Percentiles rank a stretch among this genome's conserved stretches.
Conservation (phyloP, 2,113 vertebrate species). For the Phocoena sinus region DNA sequence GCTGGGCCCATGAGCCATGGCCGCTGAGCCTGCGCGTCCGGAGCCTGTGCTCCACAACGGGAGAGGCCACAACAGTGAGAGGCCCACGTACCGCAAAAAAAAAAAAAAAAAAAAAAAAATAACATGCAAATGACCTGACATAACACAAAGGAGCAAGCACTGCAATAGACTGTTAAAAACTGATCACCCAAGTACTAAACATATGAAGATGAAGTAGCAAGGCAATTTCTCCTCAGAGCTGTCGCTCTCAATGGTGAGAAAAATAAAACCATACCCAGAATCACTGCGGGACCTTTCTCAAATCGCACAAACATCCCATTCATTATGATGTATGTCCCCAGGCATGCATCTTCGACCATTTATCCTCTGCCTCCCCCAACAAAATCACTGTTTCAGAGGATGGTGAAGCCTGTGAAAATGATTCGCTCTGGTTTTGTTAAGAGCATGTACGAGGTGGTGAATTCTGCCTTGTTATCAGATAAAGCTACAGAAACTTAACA, state of each 20-base stretch:
- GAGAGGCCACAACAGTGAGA: no score
- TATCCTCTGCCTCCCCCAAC: background rate
- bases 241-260: background rate
- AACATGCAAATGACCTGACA: background rate
- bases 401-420: background rate
- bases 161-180: background rate
- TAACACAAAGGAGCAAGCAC: background rate
- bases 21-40: no score
- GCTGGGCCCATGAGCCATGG: no score
- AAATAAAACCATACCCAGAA: background rate
- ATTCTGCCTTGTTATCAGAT: background rate
- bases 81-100: no score
- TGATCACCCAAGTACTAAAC: background rate
- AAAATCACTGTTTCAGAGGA: background rate
- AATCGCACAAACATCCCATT: background rate
- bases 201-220: background rate
- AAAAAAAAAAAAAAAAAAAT: background rate
- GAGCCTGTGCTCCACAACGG: no score
- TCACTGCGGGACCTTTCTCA: background rate
- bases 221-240: background rate
- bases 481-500: background rate
- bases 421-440: background rate
- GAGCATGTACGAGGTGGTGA: background rate
- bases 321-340: background rate
- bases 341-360: background rate